Base-by-base conservation (phyloP, 1,140 invertebrate species). In the Calycopis cecrops region DNA sequence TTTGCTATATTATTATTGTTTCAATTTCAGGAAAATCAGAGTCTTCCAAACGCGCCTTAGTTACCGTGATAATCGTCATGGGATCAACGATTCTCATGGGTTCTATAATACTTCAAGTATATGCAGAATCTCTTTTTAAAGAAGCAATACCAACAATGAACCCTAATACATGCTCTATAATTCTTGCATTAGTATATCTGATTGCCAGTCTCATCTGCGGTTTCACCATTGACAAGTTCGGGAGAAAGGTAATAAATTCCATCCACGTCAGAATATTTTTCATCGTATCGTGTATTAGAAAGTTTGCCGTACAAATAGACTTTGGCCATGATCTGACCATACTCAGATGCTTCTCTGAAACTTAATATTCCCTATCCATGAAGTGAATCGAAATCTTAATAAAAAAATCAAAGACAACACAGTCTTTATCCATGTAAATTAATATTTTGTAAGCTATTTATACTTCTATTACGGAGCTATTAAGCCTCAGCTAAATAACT, bases 71-170 rank as follows among this genome's bases (percentile, higher is more conserved):
- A 0, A 63, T 71, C 9, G 35, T 74, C 6, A 83, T 81, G 71
- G 57, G 68, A 0, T 8, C 65, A 0, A 73, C 68, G 0, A 81
- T 81, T 34, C 51, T 80, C 16, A 83, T 81, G 79, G 81, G 81
- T 0, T 67, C 76, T 4, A 68, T 81, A 1, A 79, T 80, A 0
- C 60, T 85, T 6, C 82, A 85, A 65, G 78, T 85, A 14, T 85
- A 81, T 52, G 81, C 81, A 0, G 81, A 83, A 52, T 65, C 76
- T 0, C 55, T 85, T 7, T 83, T 85, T 62, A 75, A 68, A 17
- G 75, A 81, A 40, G 81, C 79, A 0, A 63, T 77, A 2, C 82
- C 82, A 0, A 70, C 71, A 0, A 79, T 85, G 75, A 49, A 74
- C 9, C 59, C 82, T 0, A 83, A 78, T 52, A 62, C 70, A 35